Conservation (phyloP, 2,797 vertebrate genomes). For the Tiaroga cobitis region DNA sequence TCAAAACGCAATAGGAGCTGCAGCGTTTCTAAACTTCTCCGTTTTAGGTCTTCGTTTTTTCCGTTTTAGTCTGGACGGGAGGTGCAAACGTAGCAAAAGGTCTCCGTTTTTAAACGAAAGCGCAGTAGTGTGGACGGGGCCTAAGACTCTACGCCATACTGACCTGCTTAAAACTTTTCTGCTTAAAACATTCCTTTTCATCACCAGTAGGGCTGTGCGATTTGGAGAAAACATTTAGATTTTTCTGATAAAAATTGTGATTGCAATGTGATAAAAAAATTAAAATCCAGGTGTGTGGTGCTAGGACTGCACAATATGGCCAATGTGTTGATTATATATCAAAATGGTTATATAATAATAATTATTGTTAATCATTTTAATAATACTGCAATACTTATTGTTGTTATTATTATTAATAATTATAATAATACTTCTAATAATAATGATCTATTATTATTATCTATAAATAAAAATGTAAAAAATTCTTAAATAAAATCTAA, state of each 20-base stretch:
- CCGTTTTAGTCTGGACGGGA: too few relatives aligned
- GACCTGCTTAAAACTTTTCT: neutral
- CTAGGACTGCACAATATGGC: neutral
- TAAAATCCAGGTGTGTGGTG: neutral
- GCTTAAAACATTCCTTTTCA: too few relatives aligned
- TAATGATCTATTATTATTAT: too few relatives aligned
- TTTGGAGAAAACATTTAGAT: neutral
- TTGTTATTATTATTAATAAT: neutral
- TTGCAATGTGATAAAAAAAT: too few relatives aligned
- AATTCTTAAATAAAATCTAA: neutral
- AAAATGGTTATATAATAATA: neutral
- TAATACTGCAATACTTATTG: neutral
- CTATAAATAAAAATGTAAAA: neutral
- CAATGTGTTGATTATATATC: neutral
- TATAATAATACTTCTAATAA: neutral
- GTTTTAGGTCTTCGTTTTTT: too few relatives aligned
- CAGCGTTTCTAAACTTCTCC: too few relatives aligned
- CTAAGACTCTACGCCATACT: too few relatives aligned
- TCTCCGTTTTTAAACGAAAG: too few relatives aligned
- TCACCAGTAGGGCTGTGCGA: fast-evolving
- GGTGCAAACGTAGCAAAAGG: too few relatives aligned
- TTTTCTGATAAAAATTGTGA: neutral
- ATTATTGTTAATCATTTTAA: neutral
- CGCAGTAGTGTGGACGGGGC: too few relatives aligned
- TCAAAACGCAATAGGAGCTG: too few relatives aligned